These are phyloP conservation scores for Xyliphius kryptos DNA, from an alignment of 2,113 vertebrate genomes.

Conservation along the genomic window DNA sequence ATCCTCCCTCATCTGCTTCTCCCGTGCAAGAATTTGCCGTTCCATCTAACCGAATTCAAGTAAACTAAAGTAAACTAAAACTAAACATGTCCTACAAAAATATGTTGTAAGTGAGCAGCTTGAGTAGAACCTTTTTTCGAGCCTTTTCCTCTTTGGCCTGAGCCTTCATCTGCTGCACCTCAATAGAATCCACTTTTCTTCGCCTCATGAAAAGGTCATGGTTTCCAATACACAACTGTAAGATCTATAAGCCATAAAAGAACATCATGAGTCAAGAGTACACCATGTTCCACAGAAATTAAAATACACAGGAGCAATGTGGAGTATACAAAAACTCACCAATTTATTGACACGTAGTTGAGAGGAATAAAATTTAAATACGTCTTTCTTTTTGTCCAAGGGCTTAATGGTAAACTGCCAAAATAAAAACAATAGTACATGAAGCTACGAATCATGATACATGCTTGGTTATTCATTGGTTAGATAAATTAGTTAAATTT, in stretches of 20 bases:
- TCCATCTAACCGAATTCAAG: constrained; percentile 69
- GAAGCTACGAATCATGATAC: constrained; percentile 18
- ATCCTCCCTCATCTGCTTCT: constrained; percentile 87
- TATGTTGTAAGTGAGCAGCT: no score
- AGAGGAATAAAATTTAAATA: constrained; percentile 89
- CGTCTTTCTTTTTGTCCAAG: constrained; percentile 86
- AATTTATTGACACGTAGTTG: constrained; percentile 84
- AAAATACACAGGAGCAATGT: neutral
- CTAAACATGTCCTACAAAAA: neutral
- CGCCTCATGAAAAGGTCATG: constrained; percentile 85
- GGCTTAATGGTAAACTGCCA: constrained; percentile 86
- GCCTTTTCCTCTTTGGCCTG: constrained; percentile 87
- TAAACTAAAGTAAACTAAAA: neutral
- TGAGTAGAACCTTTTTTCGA: no score
- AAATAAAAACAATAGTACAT: no score
- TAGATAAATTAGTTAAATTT: no score
- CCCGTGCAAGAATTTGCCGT: constrained; percentile 78
- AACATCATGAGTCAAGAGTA: neutral
- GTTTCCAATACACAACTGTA: constrained; percentile 85
- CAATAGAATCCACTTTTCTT: constrained; percentile 84
- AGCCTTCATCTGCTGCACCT: constrained; percentile 90
- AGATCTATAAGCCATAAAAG: constrained; percentile 62
- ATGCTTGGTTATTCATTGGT: no score
- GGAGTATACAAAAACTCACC: constrained; percentile 59
- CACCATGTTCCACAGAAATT: neutral